Base-by-base conservation (phyloP, 2,113 vertebrate genomes). In the Tricholaema leucomelas region DNA sequence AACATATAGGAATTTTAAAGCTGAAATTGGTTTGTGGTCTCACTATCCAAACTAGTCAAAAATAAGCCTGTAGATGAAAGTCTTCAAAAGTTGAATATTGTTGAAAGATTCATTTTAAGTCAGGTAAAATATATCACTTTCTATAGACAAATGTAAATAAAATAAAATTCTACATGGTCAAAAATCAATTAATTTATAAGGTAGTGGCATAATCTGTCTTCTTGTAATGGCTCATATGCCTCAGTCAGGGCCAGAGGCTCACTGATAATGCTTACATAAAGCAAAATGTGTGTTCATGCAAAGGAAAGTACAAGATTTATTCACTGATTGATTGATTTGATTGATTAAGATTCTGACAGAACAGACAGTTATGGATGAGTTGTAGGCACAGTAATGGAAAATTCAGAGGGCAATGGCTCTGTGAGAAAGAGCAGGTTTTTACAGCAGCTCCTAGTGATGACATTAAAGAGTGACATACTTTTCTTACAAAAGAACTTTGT, bases 281-380 rank as follows among this genome's bases (percentile, higher is more conserved):
- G 58, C 36, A 91, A 92, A 88, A 90, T 92, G 31, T 78, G 31
- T 89, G 63, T 60, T 91, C 81, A 83, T 87, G 83, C 71, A 92
- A 91, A 90, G 71, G 60, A 54, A 89, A 14, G 64, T 61, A 88
- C 50, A 91, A 89, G 75, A 89, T 91, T 89, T 93, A 81, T 91
- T 89, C 75, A 85, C 23, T 91, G 61, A 87, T 73, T 92, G 81
- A 91, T 77, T 95, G 52, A 92, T 93, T 83, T 88, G 90, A 93
- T 90, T 94, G 92, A 91, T 91, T 82, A 82, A 65, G 38, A 59
- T 74, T 88, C 73, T 94, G 90, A 89, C 75, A 89, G 86, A 74
- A 91, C 18, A 92, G 85, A 83, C 73, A 91, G 82, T 82, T 91
- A 90, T 73, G 56, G 79, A 95, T 87, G 75, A 85, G 63, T 58